These are phyloP conservation scores for Darevskia nairensis DNA, from an alignment of 2,797 vertebrate species.

Conservation along the genomic window DNA sequence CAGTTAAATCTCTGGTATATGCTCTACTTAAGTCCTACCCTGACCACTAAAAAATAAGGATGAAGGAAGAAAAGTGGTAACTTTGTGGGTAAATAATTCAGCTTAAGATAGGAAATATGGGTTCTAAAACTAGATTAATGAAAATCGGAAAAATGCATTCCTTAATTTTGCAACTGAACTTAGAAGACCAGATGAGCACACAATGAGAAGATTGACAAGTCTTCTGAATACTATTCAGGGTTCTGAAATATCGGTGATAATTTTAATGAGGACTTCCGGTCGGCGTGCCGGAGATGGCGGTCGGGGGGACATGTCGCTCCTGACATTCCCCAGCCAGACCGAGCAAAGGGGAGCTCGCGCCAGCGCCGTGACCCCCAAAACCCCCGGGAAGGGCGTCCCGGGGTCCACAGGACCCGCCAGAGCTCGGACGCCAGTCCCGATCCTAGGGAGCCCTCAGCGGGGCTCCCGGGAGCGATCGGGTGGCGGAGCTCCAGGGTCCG, in stretches of 20 bases:
- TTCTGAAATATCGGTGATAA: slow-evolving; percentile 26
- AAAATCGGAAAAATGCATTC: neutral
- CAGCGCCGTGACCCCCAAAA: too few relatives aligned
- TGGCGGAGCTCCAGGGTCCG: too few relatives aligned
- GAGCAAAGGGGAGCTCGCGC: too few relatives aligned
- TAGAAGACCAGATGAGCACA: slow-evolving; percentile 21
- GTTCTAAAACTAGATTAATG: neutral
- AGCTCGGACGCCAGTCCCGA: too few relatives aligned
- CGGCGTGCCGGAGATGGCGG: too few relatives aligned
- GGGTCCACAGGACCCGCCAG: too few relatives aligned
- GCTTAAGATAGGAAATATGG: neutral
- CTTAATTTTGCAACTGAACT: slow-evolving; percentile 48
- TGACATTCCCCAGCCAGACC: too few relatives aligned
- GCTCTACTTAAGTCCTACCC: neutral
- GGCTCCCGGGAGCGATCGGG: too few relatives aligned
- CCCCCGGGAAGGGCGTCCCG: too few relatives aligned
- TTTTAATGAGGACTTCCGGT: neutral
- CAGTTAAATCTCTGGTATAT: neutral
- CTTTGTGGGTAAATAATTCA: neutral
- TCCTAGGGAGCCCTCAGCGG: too few relatives aligned
- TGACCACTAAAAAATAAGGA: neutral
- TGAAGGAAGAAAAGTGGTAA: neutral
- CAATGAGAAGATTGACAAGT: slow-evolving; percentile 36
- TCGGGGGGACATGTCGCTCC: too few relatives aligned
- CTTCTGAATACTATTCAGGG: slow-evolving; percentile 12